Conservation (phyloP, 2,797 vertebrate species). For the Dendrocincla fuliginosa region DNA sequence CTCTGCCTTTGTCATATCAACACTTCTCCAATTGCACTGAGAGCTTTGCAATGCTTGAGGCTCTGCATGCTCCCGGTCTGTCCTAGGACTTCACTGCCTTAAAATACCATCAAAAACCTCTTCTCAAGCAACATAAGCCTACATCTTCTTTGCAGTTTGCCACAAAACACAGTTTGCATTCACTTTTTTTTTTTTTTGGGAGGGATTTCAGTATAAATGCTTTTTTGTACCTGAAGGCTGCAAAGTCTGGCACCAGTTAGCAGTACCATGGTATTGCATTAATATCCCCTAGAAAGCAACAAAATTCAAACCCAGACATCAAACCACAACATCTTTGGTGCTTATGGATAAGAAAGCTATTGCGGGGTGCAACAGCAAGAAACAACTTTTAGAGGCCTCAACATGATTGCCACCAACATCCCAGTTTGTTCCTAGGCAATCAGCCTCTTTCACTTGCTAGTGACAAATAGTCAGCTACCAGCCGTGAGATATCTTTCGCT, state of each 20-base stretch:
- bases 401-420: fast-evolving
- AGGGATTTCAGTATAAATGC: neutral
- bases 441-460: neutral
- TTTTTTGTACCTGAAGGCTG: neutral
- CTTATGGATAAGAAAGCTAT: neutral
- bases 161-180: neutral
- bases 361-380: neutral
- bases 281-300: neutral
- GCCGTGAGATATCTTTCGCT: neutral
- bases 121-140: neutral
- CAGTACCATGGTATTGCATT: neutral
- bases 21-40: neutral
- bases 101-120: neutral
- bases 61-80: neutral
- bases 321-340: neutral
- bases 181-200: neutral
- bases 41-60: neutral
- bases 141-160: neutral
- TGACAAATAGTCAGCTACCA: neutral
- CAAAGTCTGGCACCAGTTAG: neutral
- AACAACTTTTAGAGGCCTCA: neutral
- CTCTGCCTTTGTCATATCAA: neutral
- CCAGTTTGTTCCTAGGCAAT: neutral
- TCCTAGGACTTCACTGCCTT: neutral
- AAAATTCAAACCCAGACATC: neutral